phyloP scores from a whole-genome alignment of 2,113 vertebrate genomes.

The Bujurquina vittata region DNA sequence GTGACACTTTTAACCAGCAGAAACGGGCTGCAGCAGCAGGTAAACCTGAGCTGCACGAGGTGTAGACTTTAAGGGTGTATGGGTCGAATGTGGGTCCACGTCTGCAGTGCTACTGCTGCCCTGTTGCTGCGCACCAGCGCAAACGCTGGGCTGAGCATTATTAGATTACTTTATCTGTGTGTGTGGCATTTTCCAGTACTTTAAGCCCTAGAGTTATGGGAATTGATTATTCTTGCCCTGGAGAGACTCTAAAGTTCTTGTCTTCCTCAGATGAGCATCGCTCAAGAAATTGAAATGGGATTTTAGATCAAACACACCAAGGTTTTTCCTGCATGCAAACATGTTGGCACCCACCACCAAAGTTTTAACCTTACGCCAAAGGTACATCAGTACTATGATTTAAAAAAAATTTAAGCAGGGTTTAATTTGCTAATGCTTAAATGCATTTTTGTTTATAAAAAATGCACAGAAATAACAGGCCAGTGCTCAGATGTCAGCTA shows the following conservation, averaged over 20 bases:
- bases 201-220: not conserved
- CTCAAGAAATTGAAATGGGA: not conserved
- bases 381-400: not conserved
- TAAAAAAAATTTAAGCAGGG: not conserved
- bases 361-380: too few relatives aligned
- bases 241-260: not conserved
- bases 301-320: too few relatives aligned
- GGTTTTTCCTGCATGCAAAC: too few relatives aligned
- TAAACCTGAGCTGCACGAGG: not conserved
- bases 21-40: not conserved
- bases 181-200: not conserved
- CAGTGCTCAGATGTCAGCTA: not conserved
- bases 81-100: not conserved
- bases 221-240: not conserved
- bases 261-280: not conserved
- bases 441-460: not conserved
- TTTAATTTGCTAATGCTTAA: not conserved
- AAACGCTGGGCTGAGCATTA: not conserved
- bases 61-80: not conserved
- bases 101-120: not conserved
- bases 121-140: not conserved
- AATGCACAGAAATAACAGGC: not conserved
- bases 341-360: too few relatives aligned
- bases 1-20: not conserved
- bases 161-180: not conserved